phyloP scores from a whole-genome alignment of 2,888 invertebrate species.

The Lobophora halterata region DNA sequence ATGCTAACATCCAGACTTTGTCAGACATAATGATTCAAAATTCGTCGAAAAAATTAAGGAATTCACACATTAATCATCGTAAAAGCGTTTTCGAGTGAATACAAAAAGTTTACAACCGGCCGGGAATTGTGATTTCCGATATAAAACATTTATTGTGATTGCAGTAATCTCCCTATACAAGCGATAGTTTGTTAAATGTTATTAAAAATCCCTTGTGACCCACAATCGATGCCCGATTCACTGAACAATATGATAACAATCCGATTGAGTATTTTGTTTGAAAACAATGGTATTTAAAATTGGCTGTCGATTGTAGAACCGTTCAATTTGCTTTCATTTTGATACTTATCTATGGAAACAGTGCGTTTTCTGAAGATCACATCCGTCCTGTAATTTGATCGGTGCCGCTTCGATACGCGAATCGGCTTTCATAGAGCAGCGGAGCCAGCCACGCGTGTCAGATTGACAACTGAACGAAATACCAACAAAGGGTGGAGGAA shows the following conservation, averaged over 20 bases:
- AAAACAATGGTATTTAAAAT: neutral
- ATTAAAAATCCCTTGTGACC: conserved; percentile 42
- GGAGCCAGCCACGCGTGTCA: conserved; percentile 55
- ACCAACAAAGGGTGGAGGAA: conserved; percentile 33
- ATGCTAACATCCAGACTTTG: no score
- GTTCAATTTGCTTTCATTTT: no score
- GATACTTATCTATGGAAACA: conserved; percentile 9
- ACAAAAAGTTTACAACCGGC: conserved; percentile 35
- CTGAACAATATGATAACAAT: neutral
- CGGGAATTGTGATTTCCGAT: conserved; percentile 33
- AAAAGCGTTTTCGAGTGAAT: conserved; percentile 31
- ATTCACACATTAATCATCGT: conserved; percentile 40
- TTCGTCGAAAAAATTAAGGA: no score
- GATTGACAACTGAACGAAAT: conserved; percentile 68
- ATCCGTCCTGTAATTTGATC: conserved; percentile 58
- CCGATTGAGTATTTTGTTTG: neutral
- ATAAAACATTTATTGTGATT: conserved; percentile 45
- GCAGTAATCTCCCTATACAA: conserved; percentile 48
- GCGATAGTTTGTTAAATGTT: conserved; percentile 50
- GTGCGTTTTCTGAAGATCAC: conserved; percentile 31
- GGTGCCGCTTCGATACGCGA: conserved; percentile 45
- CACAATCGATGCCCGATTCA: conserved; percentile 9
- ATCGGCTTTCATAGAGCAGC: conserved; percentile 37
- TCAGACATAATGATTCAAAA: no score
- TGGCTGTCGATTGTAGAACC: no score